These are phyloP conservation scores for Marcusenius ussheri DNA, from an alignment of 2,113 vertebrate genomes.

Conservation along the genomic window DNA sequence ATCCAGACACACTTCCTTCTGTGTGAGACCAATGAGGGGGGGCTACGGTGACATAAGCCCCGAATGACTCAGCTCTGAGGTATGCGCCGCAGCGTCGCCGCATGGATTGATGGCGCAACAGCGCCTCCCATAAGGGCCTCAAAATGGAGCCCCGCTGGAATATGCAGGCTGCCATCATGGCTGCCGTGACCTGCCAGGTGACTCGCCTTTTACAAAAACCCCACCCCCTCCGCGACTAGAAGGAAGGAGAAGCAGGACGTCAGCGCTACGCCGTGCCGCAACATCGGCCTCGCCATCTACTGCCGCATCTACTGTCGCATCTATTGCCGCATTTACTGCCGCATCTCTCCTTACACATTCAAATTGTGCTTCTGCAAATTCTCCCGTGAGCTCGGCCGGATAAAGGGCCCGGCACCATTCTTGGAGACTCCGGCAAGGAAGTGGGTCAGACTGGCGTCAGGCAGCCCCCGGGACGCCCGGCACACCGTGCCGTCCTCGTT, in stretches of 20 bases:
- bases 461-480: too few species aligned
- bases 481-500: neutral
- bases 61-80: neutral
- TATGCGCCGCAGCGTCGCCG: too few species aligned
- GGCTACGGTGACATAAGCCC: neutral
- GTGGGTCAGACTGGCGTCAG: neutral
- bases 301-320: neutral
- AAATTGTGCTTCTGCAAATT: slow-evolving; percentile 4
- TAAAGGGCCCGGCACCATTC: neutral
- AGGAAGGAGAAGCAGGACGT: neutral
- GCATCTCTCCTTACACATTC: neutral
- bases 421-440: neutral
- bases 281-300: neutral
- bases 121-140: neutral
- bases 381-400: neutral
- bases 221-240: neutral
- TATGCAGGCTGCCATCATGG: neutral
- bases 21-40: neutral
- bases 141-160: neutral
- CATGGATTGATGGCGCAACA: too few species aligned
- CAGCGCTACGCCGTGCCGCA: neutral
- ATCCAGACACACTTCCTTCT: neutral
- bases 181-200: neutral
- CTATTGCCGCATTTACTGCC: neutral
- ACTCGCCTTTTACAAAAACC: neutral